Conservation (phyloP, 2,113 vertebrate species). For the Psilopsiagon aurifrons region DNA sequence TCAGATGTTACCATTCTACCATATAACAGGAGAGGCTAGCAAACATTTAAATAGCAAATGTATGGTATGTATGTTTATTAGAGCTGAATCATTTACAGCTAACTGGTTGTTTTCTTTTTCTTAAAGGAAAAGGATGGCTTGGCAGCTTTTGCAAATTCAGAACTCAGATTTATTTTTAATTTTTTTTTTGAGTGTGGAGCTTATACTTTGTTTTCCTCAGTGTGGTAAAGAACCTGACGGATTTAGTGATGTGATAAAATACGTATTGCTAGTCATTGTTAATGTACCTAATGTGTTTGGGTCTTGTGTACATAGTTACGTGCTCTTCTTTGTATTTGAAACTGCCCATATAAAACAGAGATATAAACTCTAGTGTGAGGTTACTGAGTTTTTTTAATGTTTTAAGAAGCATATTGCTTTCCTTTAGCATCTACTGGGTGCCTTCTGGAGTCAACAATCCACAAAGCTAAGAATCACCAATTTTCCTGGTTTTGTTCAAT, state of each 20-base stretch:
- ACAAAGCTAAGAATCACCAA: background rate
- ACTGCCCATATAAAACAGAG: background rate
- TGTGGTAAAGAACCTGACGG: background rate
- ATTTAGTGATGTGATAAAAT: background rate
- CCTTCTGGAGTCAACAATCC: background rate
- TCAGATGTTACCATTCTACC: background rate
- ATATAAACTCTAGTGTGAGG: background rate
- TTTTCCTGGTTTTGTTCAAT: background rate
- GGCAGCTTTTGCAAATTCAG: background rate
- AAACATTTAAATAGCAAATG: conserved; percentile 58
- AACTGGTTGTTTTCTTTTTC: background rate
- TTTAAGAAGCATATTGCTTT: conserved; percentile 14
- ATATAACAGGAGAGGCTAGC: conserved; percentile 16
- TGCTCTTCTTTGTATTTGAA: background rate
- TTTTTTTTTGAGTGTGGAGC: background rate
- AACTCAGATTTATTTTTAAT: background rate
- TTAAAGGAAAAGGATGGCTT: background rate
- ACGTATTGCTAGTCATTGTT: background rate
- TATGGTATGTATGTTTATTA: conserved; percentile 33
- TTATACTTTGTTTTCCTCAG: background rate
- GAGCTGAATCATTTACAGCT: conserved; percentile 22
- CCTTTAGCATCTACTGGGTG: background rate
- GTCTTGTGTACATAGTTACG: background rate
- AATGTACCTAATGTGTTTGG: background rate
- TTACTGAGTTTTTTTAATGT: background rate